A percentile compares a stretch with the other conserved stretches of the same genome.
phyloP scores from a whole-genome alignment of 2,797 vertebrate genomes.

The Sylvia borin region DNA sequence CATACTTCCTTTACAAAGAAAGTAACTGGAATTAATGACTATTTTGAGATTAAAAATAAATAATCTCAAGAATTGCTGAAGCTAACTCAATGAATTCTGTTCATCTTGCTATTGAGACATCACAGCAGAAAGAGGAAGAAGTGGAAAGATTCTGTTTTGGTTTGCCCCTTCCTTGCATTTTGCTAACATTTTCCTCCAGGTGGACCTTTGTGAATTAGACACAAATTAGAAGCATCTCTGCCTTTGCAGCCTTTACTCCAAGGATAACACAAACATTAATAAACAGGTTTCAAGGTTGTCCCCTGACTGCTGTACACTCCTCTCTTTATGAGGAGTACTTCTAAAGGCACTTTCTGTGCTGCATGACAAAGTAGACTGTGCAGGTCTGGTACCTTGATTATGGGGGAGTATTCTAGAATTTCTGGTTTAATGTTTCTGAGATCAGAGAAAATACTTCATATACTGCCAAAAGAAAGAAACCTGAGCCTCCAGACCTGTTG shows the following conservation, averaged over 20 bases:
- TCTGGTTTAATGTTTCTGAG: neutral
- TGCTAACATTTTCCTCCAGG: neutral
- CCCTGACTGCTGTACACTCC: neutral
- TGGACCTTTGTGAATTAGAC: neutral
- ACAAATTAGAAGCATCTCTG: neutral
- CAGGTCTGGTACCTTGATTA: neutral
- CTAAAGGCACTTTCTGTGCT: neutral
- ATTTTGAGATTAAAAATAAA: neutral
- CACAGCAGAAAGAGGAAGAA: neutral
- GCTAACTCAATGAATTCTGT: neutral
- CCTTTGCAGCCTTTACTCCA: neutral
- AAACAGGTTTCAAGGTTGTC: neutral
- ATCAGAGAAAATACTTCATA: neutral
- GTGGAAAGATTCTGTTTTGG: neutral
- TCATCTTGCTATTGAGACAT: neutral
- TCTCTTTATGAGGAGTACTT: neutral
- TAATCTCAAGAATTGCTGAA: neutral
- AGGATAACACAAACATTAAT: neutral
- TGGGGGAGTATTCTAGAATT: neutral
- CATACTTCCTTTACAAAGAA: neutral
- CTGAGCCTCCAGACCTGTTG: neutral
- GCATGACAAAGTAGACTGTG: neutral
- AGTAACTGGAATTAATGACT: neutral
- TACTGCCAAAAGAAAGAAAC: neutral
- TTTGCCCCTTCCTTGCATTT: neutral